These are phyloP conservation scores for Onychomys leucogaster DNA, from an alignment of 2,797 vertebrate genomes.

Conservation along the genomic window DNA sequence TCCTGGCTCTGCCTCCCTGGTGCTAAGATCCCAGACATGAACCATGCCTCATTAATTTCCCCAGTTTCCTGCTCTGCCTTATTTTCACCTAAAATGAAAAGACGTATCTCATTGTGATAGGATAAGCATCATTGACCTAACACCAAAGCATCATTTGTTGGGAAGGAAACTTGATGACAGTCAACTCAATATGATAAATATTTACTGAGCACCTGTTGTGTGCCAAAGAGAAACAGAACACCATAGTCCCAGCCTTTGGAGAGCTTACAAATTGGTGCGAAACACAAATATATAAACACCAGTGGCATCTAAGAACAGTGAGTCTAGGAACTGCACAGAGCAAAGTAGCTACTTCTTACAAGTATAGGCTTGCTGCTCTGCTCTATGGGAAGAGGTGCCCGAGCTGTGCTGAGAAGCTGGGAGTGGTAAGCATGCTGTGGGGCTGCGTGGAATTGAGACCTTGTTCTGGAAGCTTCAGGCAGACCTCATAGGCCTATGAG, in stretches of 20 bases:
- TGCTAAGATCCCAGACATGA: background rate
- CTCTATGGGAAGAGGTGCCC: background rate
- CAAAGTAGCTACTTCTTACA: background rate
- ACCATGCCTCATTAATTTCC: background rate
- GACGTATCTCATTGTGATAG: background rate
- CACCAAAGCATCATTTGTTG: background rate
- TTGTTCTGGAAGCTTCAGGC: background rate
- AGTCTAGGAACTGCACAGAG: background rate
- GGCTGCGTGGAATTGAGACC: background rate
- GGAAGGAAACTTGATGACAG: constrained; percentile 10
- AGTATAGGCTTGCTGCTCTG: background rate
- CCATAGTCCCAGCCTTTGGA: background rate
- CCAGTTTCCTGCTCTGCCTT: background rate
- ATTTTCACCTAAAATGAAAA: constrained; percentile 7
- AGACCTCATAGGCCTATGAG: background rate
- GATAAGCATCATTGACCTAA: background rate
- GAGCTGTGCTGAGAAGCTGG: background rate
- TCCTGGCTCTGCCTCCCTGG: background rate
- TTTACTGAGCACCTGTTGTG: background rate
- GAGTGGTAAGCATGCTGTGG: background rate
- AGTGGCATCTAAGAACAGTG: background rate
- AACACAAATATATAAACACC: background rate
- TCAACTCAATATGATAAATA: constrained; percentile 16
- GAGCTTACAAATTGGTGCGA: background rate
- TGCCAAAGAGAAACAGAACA: constrained; percentile 13